Base-by-base conservation (phyloP, 2,888 invertebrate genomes). In the Eilema sororculum region DNA sequence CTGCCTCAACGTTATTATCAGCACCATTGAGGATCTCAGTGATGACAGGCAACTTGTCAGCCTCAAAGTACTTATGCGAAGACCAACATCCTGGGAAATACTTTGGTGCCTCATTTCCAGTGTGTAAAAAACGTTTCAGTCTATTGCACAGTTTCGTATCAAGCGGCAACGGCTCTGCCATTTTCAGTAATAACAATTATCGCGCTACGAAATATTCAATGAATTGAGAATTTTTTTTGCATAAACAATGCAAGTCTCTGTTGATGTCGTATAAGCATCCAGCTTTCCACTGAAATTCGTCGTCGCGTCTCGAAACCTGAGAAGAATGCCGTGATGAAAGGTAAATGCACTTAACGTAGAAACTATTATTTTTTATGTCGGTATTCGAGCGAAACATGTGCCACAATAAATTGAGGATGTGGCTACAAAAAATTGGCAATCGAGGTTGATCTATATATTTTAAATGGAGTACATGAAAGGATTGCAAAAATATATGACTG, bases 51-150 rank as follows among this genome's bases (percentile, higher is more conserved):
- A 96, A 82, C 77, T 95, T 95, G 33, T 92, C 90, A 0, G 79
- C 82, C 67, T 91, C 90, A 80, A 93, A 96, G 78, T 95, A 96
- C 76, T 95, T 93, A 74, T 96, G 95, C 16, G 93, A 83, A 46
- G 91, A 86, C 96, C 96, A 96, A 80, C 95, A 95, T 56, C 96
- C 96, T 64, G 96, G 96, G 76, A 90, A 96, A 84, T 96, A 96
- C 72, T 93, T 95, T 0, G 96, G 95, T 22, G 90, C 77, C 78
- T 96, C 96, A 83, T 91, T 92, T 3, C 96, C 96, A 66, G 95
- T 93, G 77, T 96, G 95, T 12, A 96, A 85, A 79, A 91, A 96
- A 67, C 96, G 90, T 57, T 90, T 89, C 72, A 96, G 84, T 66
- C 92, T 89, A 75, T 91, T 94, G 70, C 89, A 90, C 46, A 93